phyloP scores from a whole-genome alignment of 2,113 vertebrate species.

The Aspidoscelis tigris region DNA sequence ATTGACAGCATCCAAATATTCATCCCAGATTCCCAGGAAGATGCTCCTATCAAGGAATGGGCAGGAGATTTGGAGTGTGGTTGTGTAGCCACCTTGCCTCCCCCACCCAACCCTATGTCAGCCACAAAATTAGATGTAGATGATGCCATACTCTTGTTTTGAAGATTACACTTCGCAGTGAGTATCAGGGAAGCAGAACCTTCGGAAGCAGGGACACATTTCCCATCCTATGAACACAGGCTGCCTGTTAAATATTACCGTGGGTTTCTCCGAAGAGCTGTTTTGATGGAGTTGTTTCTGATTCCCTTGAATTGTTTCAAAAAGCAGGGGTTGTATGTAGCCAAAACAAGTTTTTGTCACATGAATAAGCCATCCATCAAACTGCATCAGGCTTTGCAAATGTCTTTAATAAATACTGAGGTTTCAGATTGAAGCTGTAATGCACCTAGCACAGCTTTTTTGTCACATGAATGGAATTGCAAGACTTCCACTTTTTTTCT shows the following conservation, averaged over 20 bases:
- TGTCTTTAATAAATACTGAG: slow-evolving; percentile 69
- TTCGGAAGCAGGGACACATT: background rate
- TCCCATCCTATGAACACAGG: background rate
- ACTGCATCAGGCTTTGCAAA: slow-evolving; percentile 41
- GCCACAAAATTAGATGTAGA: too few relatives aligned
- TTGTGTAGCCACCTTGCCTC: too few relatives aligned
- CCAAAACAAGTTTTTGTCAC: slow-evolving; percentile 19
- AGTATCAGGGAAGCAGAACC: too few relatives aligned
- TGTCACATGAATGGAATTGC: slow-evolving; percentile 54
- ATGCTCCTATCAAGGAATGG: too few relatives aligned
- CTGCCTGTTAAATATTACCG: background rate
- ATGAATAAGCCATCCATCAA: slow-evolving; percentile 34
- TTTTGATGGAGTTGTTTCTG: too few relatives aligned
- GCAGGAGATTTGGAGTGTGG: too few relatives aligned
- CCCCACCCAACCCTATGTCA: too few relatives aligned
- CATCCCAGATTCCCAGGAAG: too few relatives aligned
- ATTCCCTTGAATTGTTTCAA: background rate
- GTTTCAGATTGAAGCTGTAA: slow-evolving; percentile 64
- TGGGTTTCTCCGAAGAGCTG: background rate
- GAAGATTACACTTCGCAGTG: too few relatives aligned
- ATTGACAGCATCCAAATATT: too few relatives aligned
- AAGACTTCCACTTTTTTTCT: slow-evolving; percentile 47
- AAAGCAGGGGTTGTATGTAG: slow-evolving; percentile 34
- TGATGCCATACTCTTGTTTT: too few relatives aligned
- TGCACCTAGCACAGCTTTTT: slow-evolving; percentile 49